These are phyloP conservation scores for Patiria miniata DNA, from an alignment of 35 echinoderm and acorn worm genomes.

Conservation along the genomic window DNA sequence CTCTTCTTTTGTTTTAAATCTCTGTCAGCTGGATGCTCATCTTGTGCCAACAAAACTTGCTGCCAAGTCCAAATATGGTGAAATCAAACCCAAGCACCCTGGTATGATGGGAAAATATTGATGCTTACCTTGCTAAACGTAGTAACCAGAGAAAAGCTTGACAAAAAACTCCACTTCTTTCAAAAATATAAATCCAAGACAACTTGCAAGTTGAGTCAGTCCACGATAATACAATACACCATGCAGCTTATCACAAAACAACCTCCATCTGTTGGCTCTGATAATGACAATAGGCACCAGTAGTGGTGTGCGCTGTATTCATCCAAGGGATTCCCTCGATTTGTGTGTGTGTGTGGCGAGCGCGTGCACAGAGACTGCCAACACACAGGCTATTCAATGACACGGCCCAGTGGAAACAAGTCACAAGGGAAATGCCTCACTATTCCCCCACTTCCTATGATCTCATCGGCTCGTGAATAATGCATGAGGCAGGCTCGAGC, in stretches of 20 bases:
- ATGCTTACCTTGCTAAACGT: too few relatives aligned
- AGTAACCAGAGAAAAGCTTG: too few relatives aligned
- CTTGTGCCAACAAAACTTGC: too few relatives aligned
- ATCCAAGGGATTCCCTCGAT: neutral
- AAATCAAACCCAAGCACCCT: too few relatives aligned
- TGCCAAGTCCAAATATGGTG: too few relatives aligned
- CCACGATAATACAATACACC: too few relatives aligned
- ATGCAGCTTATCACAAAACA: neutral
- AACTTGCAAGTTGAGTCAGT: too few relatives aligned
- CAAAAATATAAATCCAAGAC: too few relatives aligned
- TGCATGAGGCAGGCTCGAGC: neutral
- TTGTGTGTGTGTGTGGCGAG: neutral
- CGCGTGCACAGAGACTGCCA: neutral
- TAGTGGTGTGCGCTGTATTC: neutral
- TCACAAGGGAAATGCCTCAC: conserved; percentile 32
- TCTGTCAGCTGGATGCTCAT: too few relatives aligned
- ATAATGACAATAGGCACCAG: neutral
- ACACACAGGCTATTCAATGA: conserved; percentile 17
- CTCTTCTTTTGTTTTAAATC: too few relatives aligned
- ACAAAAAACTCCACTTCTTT: too few relatives aligned
- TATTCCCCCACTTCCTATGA: conserved; percentile 24
- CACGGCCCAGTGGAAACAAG: conserved; percentile 24
- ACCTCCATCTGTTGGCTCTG: neutral
- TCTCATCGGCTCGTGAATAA: conserved; percentile 9
- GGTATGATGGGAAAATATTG: too few relatives aligned